Evolutionary conservation across 2,113 vertebrate genomes (phyloP), one percentile per base, ranked within the genome.

Genomic region (Anoplopoma fimbria): DNA sequence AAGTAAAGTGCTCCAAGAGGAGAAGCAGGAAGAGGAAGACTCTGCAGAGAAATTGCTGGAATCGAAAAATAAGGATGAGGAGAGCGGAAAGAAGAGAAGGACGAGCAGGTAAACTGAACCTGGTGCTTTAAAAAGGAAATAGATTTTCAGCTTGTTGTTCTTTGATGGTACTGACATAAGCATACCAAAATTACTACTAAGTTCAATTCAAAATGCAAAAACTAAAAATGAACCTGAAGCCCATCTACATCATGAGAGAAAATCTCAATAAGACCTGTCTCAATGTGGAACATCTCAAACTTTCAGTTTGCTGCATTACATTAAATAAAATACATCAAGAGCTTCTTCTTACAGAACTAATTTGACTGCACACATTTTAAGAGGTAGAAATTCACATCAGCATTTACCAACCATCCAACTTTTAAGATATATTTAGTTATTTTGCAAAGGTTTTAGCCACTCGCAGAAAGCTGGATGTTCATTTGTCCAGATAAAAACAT

Each of bases 101-200:
- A 83, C 69, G 13, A 93, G 61, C 88, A 94, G 95, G 95, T 96
- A 86, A 86, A 72, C 17, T 25, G 6, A 79, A 29, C 63, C 31
- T 70, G 15, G 6, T 34, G 13, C 51, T 58, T 45, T 42, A 17
- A 14, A 36, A 53, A 9, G 31, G 13, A 68, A 13, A 64, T 34
- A 29, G n/a, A 53, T 53, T 1, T 4, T 23, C n/a, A 4, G 47
- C n/a, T 27, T 23, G 6, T 61, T 77, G 14, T n/a, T 45, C 9
- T 74, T 34, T 27, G 23, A 34, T 31, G n/a, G 38, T 2, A 15
- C 2, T 49, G 14, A 49, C 8, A 6, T 60, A 12, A 27, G 9
- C n/a, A 65, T 23, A 40, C 9, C 19, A 31, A 27, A n/a, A 67
- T 68, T 1, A 57, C 19, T 4, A n/a, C 7, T 61, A 60, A 63